Percentiles rank a stretch among this genome's conserved stretches.
Evolutionary conservation across 2,797 vertebrate species (phyloP).

Genomic region (Cirrhinus molitorella): DNA sequence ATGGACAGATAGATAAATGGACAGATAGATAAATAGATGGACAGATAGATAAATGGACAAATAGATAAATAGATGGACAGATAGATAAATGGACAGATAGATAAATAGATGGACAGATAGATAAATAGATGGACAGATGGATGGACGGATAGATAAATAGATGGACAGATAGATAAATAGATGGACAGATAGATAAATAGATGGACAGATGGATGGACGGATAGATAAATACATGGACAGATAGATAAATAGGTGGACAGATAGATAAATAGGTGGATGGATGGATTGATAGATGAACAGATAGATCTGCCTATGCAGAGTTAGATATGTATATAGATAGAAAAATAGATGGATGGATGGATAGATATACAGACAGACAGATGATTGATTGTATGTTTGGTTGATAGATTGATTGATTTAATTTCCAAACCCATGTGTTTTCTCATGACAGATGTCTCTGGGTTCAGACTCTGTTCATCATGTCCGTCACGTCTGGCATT

Average conservation of each 20-base stretch:
- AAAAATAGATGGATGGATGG: neutral
- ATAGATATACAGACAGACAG: too few relatives aligned
- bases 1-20: rapidly evolving
- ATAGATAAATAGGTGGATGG: neutral
- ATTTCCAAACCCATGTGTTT: slow-evolving; percentile 6
- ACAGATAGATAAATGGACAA: neutral
- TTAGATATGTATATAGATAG: too few relatives aligned
- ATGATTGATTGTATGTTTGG: too few relatives aligned
- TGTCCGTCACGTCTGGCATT: slow-evolving; percentile 47
- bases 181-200: too few relatives aligned
- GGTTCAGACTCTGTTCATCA: slow-evolving; percentile 3
- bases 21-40: neutral
- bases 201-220: too few relatives aligned
- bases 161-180: too few relatives aligned
- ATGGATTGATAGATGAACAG: neutral
- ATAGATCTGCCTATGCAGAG: too few relatives aligned
- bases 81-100: neutral
- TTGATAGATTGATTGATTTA: neutral
- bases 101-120: neutral
- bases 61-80: too few relatives aligned
- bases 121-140: too few relatives aligned
- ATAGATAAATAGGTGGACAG: neutral
- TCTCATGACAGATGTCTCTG: slow-evolving; percentile 33
- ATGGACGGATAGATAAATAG: too few relatives aligned
- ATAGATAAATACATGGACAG: too few relatives aligned